Evolutionary conservation across 1,140 invertebrate genomes (phyloP).

Genomic region (Procambarus clarkii): DNA sequence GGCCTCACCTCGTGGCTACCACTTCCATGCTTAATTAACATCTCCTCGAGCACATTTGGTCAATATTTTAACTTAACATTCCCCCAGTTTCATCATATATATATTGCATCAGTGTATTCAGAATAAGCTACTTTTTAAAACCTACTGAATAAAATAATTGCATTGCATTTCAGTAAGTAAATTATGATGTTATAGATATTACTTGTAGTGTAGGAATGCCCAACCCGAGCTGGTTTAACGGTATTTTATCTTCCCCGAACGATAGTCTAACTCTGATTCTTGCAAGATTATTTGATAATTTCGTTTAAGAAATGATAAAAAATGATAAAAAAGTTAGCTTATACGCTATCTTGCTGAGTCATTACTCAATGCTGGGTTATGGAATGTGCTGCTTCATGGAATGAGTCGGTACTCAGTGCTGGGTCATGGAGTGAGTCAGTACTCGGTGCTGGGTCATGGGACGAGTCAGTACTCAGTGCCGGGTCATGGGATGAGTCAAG

Average conservation of each 20-base stretch:
- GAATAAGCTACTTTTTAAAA: not conserved
- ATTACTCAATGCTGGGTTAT: too few relatives aligned
- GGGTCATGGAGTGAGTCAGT: too few relatives aligned
- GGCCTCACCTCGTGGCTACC: not conserved
- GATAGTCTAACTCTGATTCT: too few relatives aligned
- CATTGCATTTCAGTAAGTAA: not conserved
- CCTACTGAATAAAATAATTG: not conserved
- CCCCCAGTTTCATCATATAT: not conserved
- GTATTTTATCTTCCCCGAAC: not conserved
- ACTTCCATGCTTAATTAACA: not conserved
- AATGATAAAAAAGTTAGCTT: too few relatives aligned
- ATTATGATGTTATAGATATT: not conserved
- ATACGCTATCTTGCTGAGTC: too few relatives aligned
- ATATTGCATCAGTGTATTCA: not conserved
- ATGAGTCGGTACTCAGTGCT: too few relatives aligned
- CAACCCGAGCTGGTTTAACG: not conserved
- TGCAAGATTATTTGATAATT: too few relatives aligned
- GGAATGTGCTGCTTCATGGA: too few relatives aligned
- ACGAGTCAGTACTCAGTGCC: too few relatives aligned
- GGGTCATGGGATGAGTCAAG: too few relatives aligned
- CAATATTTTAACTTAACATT: not conserved
- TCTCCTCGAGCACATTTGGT: not conserved
- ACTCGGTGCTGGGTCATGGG: too few relatives aligned
- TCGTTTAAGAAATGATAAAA: too few relatives aligned
- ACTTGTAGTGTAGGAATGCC: not conserved